Evolutionary conservation across 1,140 invertebrate genomes (phyloP).

Genomic region (Psix sp.): DNA sequence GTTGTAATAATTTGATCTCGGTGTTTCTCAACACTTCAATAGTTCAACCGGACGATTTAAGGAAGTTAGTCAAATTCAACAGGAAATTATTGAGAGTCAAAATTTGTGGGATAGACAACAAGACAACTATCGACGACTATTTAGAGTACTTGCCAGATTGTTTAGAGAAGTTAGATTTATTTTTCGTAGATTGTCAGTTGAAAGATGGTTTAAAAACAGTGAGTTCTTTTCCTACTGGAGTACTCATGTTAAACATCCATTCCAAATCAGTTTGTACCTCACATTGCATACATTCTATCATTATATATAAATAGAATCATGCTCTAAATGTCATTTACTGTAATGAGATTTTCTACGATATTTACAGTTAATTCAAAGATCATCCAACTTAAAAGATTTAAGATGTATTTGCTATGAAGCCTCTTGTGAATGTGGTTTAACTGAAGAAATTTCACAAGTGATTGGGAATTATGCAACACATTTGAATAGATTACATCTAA

Average conservation of each 20-base stretch:
- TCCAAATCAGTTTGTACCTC: constrained; percentile 8
- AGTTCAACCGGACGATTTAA: constrained; percentile 11
- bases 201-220: constrained; percentile 32
- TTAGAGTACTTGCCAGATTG: constrained; percentile 30
- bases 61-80: constrained; percentile 16
- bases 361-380: constrained; percentile 48
- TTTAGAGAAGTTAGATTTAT: constrained; percentile 51
- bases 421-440: constrained; percentile 36
- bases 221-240: constrained; percentile 25
- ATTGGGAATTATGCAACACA: constrained; percentile 40
- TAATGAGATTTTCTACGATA: constrained; percentile 25
- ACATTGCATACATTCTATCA: not conserved
- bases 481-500: constrained; percentile 47
- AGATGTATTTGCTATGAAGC: constrained; percentile 50
- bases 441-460: constrained; percentile 36
- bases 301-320: too few species aligned
- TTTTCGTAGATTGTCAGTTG: constrained; percentile 55
- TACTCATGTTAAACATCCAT: constrained; percentile 19
- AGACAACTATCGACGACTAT: constrained; percentile 38
- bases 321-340: not conserved
- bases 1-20: constrained; percentile 24
- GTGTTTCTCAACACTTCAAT: constrained; percentile 38
- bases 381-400: constrained; percentile 43
- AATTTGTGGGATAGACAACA: constrained; percentile 43
- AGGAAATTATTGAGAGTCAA: constrained; percentile 22